Percentiles rank a stretch among this genome's conserved stretches.
Evolutionary conservation across 2,888 invertebrate genomes (phyloP).

Genomic region (Sminthurinus aureus): DNA sequence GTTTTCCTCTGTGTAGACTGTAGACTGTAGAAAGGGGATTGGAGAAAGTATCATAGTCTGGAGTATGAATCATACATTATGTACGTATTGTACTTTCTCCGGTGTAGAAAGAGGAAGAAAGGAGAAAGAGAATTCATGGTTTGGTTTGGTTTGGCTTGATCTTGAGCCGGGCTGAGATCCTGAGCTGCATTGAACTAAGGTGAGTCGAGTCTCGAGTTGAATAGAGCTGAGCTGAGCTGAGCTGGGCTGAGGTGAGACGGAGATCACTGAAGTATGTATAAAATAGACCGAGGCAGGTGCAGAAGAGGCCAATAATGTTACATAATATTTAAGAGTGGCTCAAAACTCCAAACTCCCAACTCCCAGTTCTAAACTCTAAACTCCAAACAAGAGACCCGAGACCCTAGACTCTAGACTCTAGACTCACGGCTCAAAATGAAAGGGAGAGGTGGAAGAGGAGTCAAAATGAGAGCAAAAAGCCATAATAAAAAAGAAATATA

Average conservation of each 20-base stretch:
- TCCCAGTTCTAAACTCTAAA: not conserved
- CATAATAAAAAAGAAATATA: slow-evolving; percentile 13
- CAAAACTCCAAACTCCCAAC: too few relatives aligned
- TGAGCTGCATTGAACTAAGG: too few relatives aligned
- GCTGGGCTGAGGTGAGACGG: not conserved
- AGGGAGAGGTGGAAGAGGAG: not conserved
- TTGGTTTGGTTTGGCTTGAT: not conserved
- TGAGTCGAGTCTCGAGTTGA: not conserved
- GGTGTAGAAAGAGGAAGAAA: not conserved
- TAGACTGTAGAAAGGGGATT: too few relatives aligned
- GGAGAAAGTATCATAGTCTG: too few relatives aligned
- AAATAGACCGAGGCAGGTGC: too few relatives aligned
- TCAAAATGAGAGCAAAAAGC: not conserved
- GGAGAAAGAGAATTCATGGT: not conserved
- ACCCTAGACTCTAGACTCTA: not conserved
- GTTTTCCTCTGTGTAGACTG: not conserved
- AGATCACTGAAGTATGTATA: not conserved
- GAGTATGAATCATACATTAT: too few relatives aligned
- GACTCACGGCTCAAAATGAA: not conserved
- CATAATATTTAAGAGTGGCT: not conserved
- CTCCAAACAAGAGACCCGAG: not conserved
- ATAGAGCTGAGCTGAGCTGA: not conserved
- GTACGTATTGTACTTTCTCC: too few relatives aligned
- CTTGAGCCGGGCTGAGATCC: too few relatives aligned
- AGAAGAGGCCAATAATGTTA: too few relatives aligned